phyloP scores from a whole-genome alignment of 2,888 invertebrate species.

The Leucoma salicis region DNA sequence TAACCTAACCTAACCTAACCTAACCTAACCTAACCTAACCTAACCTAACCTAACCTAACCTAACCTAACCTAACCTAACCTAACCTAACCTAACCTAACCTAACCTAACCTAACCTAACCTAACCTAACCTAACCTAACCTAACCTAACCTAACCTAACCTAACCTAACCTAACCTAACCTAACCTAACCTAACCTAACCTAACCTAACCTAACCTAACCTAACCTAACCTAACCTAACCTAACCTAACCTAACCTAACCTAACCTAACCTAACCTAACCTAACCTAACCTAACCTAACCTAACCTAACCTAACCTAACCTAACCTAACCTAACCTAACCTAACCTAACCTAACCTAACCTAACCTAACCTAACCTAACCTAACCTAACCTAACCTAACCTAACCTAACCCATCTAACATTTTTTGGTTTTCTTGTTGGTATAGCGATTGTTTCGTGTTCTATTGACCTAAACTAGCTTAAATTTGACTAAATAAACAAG shows the following conservation, averaged over 20 bases:
- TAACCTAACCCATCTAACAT: conserved; percentile 20
- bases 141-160: no score
- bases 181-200: conserved; percentile 17
- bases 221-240: conserved; percentile 12
- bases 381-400: conserved; percentile 17
- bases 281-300: conserved; percentile 23
- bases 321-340: conserved; percentile 16
- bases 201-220: conserved; percentile 20
- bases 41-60: no score
- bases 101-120: no score
- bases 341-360: conserved; percentile 14
- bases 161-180: no score
- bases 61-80: no score
- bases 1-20: no score
- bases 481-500: conserved; percentile 9
- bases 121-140: no score
- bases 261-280: conserved; percentile 20
- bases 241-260: conserved; percentile 15
- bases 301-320: conserved; percentile 15
- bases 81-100: no score
- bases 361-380: conserved; percentile 9
- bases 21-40: no score
- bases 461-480: conserved; percentile 18
- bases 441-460: no score
- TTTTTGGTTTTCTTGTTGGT: no score